A percentile compares a stretch with the other conserved stretches of the same genome.
Conservation (phyloP, 1,140 invertebrate species). For the Heliconius eleuchia region DNA sequence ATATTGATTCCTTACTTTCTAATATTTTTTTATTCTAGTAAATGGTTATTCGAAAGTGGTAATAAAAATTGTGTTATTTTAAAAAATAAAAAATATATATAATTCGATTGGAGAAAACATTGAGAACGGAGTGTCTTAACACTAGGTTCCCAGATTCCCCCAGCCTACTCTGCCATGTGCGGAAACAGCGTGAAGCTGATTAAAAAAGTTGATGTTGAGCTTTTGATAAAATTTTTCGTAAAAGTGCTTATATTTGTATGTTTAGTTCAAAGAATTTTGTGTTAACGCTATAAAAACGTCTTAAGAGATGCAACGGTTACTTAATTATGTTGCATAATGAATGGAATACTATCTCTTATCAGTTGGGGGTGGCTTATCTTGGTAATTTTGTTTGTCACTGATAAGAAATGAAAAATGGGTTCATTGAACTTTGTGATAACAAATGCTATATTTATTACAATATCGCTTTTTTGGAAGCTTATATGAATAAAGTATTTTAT, state of each 20-base stretch:
- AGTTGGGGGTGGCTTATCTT: neutral
- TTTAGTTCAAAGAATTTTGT: neutral
- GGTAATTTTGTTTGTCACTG: slow-evolving; percentile 15
- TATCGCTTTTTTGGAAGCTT: neutral
- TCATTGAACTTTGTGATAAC: slow-evolving; percentile 15
- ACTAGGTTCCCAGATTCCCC: too few species aligned
- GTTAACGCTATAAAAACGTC: neutral
- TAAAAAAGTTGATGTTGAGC: too few species aligned
- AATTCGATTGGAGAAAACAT: too few species aligned
- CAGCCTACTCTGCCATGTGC: too few species aligned
- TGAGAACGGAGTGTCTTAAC: too few species aligned
- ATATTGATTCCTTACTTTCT: too few species aligned
- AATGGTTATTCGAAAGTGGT: too few species aligned
- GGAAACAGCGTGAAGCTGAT: too few species aligned
- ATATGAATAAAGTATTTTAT: neutral
- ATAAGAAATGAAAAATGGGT: slow-evolving; percentile 21
- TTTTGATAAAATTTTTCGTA: too few species aligned
- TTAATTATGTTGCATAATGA: slow-evolving; percentile 18
- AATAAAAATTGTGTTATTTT: too few species aligned
- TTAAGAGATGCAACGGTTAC: neutral
- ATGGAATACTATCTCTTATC: slow-evolving; percentile 18
- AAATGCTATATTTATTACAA: neutral
- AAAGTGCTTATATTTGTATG: neutral
- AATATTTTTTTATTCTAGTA: too few species aligned
- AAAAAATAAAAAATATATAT: too few species aligned